Evolutionary conservation across 2,888 invertebrate species (phyloP).

Genomic region (Agrotis segetum): DNA sequence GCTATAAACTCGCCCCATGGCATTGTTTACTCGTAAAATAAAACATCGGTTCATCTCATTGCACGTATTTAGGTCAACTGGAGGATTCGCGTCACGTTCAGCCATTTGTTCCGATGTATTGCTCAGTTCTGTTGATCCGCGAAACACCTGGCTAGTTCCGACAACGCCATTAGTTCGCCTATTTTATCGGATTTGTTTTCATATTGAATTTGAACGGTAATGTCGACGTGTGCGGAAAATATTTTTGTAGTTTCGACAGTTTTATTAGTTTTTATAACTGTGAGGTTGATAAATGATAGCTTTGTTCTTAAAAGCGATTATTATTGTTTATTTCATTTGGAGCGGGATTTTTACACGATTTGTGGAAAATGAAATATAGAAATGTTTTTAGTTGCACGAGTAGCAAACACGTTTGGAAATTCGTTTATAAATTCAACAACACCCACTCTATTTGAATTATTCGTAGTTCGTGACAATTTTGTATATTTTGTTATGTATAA

Average conservation of each 20-base stretch:
- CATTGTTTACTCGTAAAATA: constrained; percentile 66
- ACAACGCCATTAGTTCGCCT: constrained; percentile 61
- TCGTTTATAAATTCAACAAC: background rate
- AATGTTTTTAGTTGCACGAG: background rate
- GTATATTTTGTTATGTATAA: background rate
- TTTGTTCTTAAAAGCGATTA: constrained; percentile 24
- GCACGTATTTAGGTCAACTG: constrained; percentile 77
- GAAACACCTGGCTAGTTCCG: constrained; percentile 83
- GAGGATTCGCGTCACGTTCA: constrained; percentile 81
- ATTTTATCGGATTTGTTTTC: constrained; percentile 66
- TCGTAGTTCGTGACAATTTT: too few species aligned
- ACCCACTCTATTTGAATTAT: too few species aligned
- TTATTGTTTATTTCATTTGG: constrained; percentile 7
- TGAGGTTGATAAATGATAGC: constrained; percentile 32
- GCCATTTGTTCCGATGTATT: constrained; percentile 88
- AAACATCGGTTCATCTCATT: constrained; percentile 66
- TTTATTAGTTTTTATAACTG: constrained; percentile 53
- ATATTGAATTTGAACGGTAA: constrained; percentile 68
- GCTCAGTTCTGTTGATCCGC: constrained; percentile 74
- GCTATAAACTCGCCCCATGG: constrained; percentile 54
- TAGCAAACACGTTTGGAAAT: background rate
- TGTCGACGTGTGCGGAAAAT: constrained; percentile 43
- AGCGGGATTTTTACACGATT: background rate
- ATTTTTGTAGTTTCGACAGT: constrained; percentile 51
- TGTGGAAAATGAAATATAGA: background rate